Evolutionary conservation across 2,888 invertebrate species (phyloP), one percentile per base, ranked within the genome.

Genomic region (Patella caerulea): DNA sequence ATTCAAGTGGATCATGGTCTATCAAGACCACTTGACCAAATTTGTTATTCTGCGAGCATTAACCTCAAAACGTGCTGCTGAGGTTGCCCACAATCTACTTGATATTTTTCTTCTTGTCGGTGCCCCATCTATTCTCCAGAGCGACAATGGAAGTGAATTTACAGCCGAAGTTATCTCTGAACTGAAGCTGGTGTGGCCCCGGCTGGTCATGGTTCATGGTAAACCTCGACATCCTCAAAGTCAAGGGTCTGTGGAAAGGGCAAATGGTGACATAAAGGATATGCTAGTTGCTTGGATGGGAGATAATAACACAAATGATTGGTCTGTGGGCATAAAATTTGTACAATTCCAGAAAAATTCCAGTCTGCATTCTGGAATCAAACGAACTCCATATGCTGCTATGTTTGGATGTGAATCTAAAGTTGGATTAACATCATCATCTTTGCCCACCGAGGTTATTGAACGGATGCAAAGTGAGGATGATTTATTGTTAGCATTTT

Each of bases 101-200:
- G 79, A 81, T 34, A 75, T 78, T 34, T 76, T 79, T 73, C 77
- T 81, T 52, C 71, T 81, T 34, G 53, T 81, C 52, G 79, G 76
- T 56, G 79, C 77, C 9, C 81, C 79, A 15, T 70, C 71, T 7
- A 77, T 79, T 45, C 79, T 81, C n/a, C 81, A 45, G 69, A 71
- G 54, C 71, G 78, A 78, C 70, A 71, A 71, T 65, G 74, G 78
- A 12, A 19, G 34, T 54, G 55, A 77, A 73, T 76, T 76, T 59
- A 76, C 77, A 52, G 73, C 70, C 17, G 24, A 55, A 14, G 73
- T 77, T 15, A 73, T 73, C 14, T 73, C 59, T 34, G 24, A 77
- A 69, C 73, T 77, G 54, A 77, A 77, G 74, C 15, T 12, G 15
- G 19, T 70, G 45, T 77, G 74, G 77, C 65, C 73, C 9, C 45